phyloP scores from a whole-genome alignment of 2,888 invertebrate species.

The Oxystoma pomonae region DNA sequence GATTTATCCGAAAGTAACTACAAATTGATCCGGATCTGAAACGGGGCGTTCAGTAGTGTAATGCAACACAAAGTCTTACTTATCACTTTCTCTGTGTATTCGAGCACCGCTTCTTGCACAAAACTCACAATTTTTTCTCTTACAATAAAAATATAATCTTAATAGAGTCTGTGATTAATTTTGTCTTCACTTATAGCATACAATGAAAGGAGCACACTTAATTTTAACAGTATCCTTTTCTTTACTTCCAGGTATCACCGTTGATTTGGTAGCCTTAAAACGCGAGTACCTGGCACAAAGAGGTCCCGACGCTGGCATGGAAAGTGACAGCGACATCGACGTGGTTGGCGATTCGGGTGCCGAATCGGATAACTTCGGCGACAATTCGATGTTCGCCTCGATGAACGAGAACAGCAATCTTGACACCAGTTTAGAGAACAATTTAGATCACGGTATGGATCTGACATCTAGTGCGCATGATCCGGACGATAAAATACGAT shows the following conservation, averaged over 20 bases:
- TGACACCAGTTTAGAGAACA: background rate
- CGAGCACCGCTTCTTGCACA: too few relatives aligned
- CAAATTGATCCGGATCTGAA: too few relatives aligned
- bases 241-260: constrained; percentile 60
- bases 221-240: background rate
- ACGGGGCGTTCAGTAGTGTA: too few relatives aligned
- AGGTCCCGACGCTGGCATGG: constrained; percentile 50
- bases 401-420: constrained; percentile 32
- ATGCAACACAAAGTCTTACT: too few relatives aligned
- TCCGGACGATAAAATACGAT: constrained; percentile 50
- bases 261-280: constrained; percentile 79
- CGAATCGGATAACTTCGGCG: constrained; percentile 62
- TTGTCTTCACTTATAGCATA: too few relatives aligned
- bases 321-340: constrained; percentile 73
- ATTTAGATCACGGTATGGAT: constrained; percentile 41
- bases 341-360: constrained; percentile 79
- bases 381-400: constrained; percentile 38
- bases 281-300: constrained; percentile 82
- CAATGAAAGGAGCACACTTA: too few relatives aligned
- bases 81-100: too few relatives aligned
- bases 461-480: constrained; percentile 48
- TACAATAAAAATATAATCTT: too few relatives aligned
- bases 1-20: too few relatives aligned
- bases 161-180: too few relatives aligned
- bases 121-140: too few relatives aligned